Percentiles rank a stretch among this genome's conserved stretches.
Evolutionary conservation across 2,113 vertebrate genomes (phyloP).

Genomic region (Seriola rivoliana): DNA sequence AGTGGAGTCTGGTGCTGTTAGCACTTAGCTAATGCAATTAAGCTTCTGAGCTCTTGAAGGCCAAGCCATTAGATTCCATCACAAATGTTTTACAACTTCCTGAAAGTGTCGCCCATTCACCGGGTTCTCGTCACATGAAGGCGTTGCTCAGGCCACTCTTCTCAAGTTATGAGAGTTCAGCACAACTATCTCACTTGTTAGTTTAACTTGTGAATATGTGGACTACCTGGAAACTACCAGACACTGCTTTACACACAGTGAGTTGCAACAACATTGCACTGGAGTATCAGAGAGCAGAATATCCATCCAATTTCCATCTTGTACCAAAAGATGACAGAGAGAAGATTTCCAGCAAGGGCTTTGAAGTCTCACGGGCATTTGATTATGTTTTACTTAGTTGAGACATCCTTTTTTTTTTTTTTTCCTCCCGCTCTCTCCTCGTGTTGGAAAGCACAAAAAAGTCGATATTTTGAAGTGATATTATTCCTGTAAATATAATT

Average conservation of each 20-base stretch:
- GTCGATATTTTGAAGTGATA: slow-evolving; percentile 11
- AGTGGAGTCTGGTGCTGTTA: not conserved
- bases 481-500: slow-evolving; percentile 18
- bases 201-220: not conserved
- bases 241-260: not conserved
- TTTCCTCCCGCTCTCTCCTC: not conserved
- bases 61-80: slow-evolving; percentile 19
- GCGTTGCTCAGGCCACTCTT: not conserved
- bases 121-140: not conserved
- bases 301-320: slow-evolving; percentile 38
- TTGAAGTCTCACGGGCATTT: slow-evolving; percentile 55
- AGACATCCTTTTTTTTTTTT: not conserved
- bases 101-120: not conserved
- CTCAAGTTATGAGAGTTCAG: not conserved
- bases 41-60: not conserved
- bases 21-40: not conserved
- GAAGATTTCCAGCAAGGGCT: slow-evolving; percentile 41
- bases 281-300: slow-evolving; percentile 19
- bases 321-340: slow-evolving; percentile 31
- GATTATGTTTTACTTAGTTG: slow-evolving; percentile 12
- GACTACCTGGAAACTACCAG: slow-evolving; percentile 1
- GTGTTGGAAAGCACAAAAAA: not conserved
- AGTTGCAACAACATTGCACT: slow-evolving; percentile 49
- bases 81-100: slow-evolving; percentile 5
- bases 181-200: not conserved